These are phyloP conservation scores for Lepetodrilus schrolli DNA, from an alignment of 2,888 invertebrate genomes.

Conservation along the genomic window DNA sequence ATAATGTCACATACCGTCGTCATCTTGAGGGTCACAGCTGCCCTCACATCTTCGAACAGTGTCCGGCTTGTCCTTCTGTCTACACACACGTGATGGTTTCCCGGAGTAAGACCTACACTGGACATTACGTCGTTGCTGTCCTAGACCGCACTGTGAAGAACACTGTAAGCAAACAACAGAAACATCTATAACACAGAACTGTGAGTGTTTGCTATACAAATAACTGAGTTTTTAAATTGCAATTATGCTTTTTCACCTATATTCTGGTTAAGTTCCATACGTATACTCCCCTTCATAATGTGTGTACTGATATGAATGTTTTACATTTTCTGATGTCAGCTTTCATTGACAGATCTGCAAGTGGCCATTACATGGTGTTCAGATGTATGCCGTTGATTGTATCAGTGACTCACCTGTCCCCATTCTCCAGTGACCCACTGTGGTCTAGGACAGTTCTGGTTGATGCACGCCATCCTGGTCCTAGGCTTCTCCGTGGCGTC, in stretches of 20 bases:
- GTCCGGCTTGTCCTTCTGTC: conserved; percentile 49
- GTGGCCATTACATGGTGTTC: neutral
- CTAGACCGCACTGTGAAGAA: conserved; percentile 64
- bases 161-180: conserved; percentile 56
- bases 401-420: conserved; percentile 63
- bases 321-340: neutral
- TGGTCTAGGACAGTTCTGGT: conserved; percentile 63
- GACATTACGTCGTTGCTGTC: conserved; percentile 63
- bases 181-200: no score
- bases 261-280: no score
- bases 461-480: conserved; percentile 66
- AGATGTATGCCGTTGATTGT: neutral
- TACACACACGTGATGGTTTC: conserved; percentile 57
- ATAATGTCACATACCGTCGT: conserved; percentile 5
- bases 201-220: no score
- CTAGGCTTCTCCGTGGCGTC: conserved; percentile 63
- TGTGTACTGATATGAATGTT: neutral
- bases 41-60: conserved; percentile 59
- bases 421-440: conserved; percentile 67
- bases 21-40: conserved; percentile 49
- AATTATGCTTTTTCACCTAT: no score
- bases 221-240: no score
- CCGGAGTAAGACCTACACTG: conserved; percentile 64
- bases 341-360: neutral
- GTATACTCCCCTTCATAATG: neutral